Base-by-base conservation (phyloP, 2,888 invertebrate species). In the Penaeus monodon region DNA sequence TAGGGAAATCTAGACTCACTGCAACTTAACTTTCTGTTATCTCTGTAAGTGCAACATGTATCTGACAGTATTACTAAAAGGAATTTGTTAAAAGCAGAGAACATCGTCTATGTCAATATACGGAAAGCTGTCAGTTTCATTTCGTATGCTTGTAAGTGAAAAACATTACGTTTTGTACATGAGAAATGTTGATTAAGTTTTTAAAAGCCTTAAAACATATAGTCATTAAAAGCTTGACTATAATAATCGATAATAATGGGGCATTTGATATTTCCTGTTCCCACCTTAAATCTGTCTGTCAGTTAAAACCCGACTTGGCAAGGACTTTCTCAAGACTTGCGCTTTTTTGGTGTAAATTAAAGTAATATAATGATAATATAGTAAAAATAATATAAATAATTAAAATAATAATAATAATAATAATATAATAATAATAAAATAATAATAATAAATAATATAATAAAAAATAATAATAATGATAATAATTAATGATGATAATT, bases 71-170 rank as follows among this genome's bases (percentile, higher is more conserved):
- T 73, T 73, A 10, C 2, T 8, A 22, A 29, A 73, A 29, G 44
- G 73, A 73, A 73, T 73, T 29, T 73, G 17, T 44, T 73, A 73
- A 73, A 73, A 73, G 24, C 73, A 33, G 14, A 73, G 73, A 24
- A 14, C 73, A 73, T 24, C 29, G 29, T 73, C 73, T 29, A 29
- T 29, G 6, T 73, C 44, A 73, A 29, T 38, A 73, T 29, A 29
- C 44, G 73, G 73, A 73, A 29, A 20, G 73, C 73, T 24, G 20
- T n/a, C n/a, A n/a, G n/a, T n/a, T n/a, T n/a, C n/a, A n/a, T n/a
- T n/a, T n/a, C n/a, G n/a, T n/a, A n/a, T 73, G 73, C 73, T 73
- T 73, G 29, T 73, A 29, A 73, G 73, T 73, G 73, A n/a, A 29
- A 29, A 73, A 29, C 73, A 44, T 73, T 73, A 38, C 73, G 44